These are phyloP conservation scores for Cerastis leucographa DNA, from an alignment of 2,888 invertebrate species.

Conservation along the genomic window DNA sequence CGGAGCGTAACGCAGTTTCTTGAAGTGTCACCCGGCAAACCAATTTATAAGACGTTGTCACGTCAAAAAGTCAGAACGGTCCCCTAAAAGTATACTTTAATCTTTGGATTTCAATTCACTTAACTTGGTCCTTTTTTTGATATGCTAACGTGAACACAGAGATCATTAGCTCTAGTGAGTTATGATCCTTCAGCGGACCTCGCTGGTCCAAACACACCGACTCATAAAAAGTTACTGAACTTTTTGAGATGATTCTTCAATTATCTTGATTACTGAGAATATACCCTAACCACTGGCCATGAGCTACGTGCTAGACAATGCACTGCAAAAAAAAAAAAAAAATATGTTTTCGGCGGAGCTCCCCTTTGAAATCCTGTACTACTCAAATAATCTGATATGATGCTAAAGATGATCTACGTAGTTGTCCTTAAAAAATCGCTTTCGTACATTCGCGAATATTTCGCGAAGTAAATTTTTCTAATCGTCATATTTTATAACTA, in stretches of 20 bases:
- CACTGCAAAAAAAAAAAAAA: too few species aligned
- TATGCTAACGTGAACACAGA: slow-evolving; percentile 12
- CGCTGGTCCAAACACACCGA: neutral
- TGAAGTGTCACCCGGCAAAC: too few species aligned
- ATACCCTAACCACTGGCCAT: neutral
- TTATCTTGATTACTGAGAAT: slow-evolving; percentile 22
- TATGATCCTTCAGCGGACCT: slow-evolving; percentile 8
- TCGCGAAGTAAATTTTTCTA: too few species aligned
- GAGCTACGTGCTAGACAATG: neutral
- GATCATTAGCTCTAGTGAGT: slow-evolving; percentile 38
- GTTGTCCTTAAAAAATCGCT: too few species aligned
- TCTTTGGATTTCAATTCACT: slow-evolving; percentile 37
- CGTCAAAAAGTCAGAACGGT: neutral
- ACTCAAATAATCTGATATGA: too few species aligned
- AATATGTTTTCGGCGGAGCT: too few species aligned
- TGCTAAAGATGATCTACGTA: too few species aligned
- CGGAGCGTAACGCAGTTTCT: too few species aligned
- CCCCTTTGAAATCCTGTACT: too few species aligned
- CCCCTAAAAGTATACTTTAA: neutral
- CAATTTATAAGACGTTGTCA: too few species aligned
- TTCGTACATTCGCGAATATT: too few species aligned
- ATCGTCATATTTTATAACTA: too few species aligned
- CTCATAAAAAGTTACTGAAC: slow-evolving; percentile 30
- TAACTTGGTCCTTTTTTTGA: neutral
- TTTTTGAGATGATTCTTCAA: slow-evolving; percentile 14